Evolutionary conservation across 1,140 invertebrate genomes (phyloP).

Genomic region (Drosophila cardini): DNA sequence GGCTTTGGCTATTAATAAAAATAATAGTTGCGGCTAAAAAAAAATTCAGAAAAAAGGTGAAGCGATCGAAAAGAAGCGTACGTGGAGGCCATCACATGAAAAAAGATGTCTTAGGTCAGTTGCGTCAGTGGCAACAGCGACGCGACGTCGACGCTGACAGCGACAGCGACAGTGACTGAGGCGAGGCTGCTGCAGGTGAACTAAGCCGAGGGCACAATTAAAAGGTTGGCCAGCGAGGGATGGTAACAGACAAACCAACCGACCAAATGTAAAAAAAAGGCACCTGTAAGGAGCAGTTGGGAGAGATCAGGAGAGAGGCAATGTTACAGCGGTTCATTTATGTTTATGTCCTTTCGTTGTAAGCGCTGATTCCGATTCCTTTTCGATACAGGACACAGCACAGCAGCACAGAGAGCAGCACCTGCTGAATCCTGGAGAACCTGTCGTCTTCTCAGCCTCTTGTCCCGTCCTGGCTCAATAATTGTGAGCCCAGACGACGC

Average conservation of each 20-base stretch:
- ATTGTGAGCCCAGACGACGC: conserved; percentile 75
- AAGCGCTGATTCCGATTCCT: conserved; percentile 78
- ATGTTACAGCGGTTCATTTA: conserved; percentile 81
- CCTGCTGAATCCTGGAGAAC: conserved; percentile 78
- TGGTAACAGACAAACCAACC: conserved; percentile 9
- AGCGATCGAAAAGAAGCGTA: conserved; percentile 48
- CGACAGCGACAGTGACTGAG: neutral
- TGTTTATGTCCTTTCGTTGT: conserved; percentile 83
- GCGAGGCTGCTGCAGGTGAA: conserved; percentile 70
- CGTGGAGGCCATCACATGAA: conserved; percentile 66
- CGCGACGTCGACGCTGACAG: neutral
- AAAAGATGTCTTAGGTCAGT: conserved; percentile 83
- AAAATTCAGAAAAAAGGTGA: conserved; percentile 64
- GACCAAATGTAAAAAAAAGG: conserved; percentile 24
- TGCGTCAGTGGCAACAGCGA: neutral
- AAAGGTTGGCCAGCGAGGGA: conserved; percentile 56
- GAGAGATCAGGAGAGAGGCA: conserved; percentile 44
- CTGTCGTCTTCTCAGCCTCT: conserved; percentile 55
- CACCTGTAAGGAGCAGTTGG: conserved; percentile 45
- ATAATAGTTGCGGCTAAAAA: conserved; percentile 76
- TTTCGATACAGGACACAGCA: conserved; percentile 27
- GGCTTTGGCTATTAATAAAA: conserved; percentile 83
- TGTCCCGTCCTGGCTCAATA: conserved; percentile 63
- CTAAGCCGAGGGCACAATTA: conserved; percentile 71
- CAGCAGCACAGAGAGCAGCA: conserved; percentile 57